A percentile compares a stretch with the other conserved stretches of the same genome.
Evolutionary conservation across 1,140 invertebrate species (phyloP).

Genomic region (Aphaenogaster ashmeadi): DNA sequence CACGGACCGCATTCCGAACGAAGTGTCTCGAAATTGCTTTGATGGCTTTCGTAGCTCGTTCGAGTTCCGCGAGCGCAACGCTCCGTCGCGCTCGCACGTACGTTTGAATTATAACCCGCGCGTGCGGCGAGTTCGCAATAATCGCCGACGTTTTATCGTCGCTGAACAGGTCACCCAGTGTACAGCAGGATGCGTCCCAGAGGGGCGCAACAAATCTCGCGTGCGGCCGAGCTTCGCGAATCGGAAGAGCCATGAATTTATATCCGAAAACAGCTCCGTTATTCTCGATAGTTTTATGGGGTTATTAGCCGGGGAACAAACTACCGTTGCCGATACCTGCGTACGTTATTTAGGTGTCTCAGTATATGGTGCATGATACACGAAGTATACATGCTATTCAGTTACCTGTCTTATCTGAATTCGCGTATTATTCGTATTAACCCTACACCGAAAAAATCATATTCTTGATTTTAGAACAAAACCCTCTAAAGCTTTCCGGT

Average conservation of each 20-base stretch:
- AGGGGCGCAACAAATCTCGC: constrained; percentile 18
- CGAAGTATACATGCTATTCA: not conserved
- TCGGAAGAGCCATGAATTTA: constrained; percentile 22
- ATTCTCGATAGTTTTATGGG: constrained; percentile 2
- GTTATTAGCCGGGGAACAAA: not conserved
- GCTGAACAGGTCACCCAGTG: constrained; percentile 4
- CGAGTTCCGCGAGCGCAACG: not conserved
- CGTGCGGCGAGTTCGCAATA: constrained; percentile 50
- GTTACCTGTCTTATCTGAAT: not conserved
- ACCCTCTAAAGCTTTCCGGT: no score
- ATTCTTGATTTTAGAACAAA: no score
- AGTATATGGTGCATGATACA: not conserved
- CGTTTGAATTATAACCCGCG: constrained; percentile 49
- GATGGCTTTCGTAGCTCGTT: constrained; percentile 24
- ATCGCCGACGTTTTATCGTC: constrained; percentile 44
- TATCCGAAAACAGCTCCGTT: constrained; percentile 27
- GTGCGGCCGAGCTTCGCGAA: not conserved
- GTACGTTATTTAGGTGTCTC: not conserved
- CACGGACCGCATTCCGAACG: not conserved
- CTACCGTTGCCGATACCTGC: not conserved
- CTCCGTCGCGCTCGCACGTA: constrained; percentile 27
- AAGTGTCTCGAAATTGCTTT: constrained; percentile 27
- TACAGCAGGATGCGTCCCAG: not conserved
- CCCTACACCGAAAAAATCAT: no score
- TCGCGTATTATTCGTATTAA: not conserved